These are phyloP conservation scores for Anthoscopus minutus DNA, from an alignment of 2,113 vertebrate genomes.

Conservation along the genomic window DNA sequence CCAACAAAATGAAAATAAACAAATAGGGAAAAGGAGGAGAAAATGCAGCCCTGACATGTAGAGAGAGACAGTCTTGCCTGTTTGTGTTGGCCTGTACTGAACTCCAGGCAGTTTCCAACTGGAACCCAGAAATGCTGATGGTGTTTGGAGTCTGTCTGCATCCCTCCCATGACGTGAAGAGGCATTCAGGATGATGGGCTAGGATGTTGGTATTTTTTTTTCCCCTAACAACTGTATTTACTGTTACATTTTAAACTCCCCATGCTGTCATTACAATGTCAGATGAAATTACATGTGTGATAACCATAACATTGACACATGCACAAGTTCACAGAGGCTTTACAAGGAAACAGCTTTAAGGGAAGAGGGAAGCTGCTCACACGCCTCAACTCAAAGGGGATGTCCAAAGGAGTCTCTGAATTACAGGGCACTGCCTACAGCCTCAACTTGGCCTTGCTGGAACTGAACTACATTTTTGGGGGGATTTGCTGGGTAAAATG, in stretches of 20 bases:
- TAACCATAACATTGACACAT: neutral
- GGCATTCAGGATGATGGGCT: neutral
- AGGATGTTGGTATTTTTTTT: neutral
- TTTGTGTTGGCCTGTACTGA: neutral
- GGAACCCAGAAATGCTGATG: constrained; percentile 42
- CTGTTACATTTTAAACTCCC: constrained; percentile 23
- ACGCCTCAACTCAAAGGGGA: neutral
- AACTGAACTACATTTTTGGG: neutral
- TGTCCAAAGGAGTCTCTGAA: neutral
- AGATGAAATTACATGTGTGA: constrained; percentile 27
- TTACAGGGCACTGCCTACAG: neutral
- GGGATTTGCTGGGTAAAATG: neutral
- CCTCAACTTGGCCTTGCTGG: neutral
- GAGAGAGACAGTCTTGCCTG: neutral
- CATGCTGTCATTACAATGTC: constrained; percentile 39
- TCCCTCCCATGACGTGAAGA: constrained; percentile 14
- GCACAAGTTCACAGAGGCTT: constrained; percentile 2
- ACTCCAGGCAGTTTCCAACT: constrained; percentile 28
- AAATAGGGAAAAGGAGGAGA: neutral
- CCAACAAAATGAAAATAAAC: neutral
- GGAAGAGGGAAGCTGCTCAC: neutral
- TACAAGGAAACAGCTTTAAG: neutral
- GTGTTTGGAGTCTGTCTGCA: constrained; percentile 30
- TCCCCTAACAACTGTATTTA: constrained; percentile 25
- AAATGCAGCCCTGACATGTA: neutral